Evolutionary conservation across 1,140 invertebrate species (phyloP), one percentile per base, ranked within the genome.

Genomic region (Magallana angulata): DNA sequence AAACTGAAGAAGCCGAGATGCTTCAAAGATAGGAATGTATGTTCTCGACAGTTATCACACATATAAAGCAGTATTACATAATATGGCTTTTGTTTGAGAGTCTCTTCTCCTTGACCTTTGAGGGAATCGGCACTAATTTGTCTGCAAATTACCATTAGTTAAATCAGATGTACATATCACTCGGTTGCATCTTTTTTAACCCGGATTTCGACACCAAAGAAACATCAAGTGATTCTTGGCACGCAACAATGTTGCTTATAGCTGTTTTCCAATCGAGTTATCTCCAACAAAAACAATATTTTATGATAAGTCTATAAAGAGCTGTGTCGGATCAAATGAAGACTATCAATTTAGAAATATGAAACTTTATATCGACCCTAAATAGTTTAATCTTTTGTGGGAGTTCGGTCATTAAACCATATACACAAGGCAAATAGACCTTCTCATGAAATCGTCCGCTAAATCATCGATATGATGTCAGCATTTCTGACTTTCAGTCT

Each of bases 371-470:
- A 18, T 24, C 11, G 36, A 71, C 18, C 68, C 36, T 7, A 71
- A 71, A 71, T 71, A 71, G 68, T 71, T 71, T 71, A 30, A 71
- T 71, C 68, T 36, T 71, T 71, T 71, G 68, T 71, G n/a, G 68
- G 68, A 71, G 60, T 24, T 71, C 24, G 36, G 18, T 71, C 68
- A 71, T 71, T 71, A 71, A 71, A 36, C 18, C 68, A 71, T 71
- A 18, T 24, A 4, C 24, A 71, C 11, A 1, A 71, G 12, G 68
- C 4, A 71, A 71, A 71, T 71, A 12, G 4, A 30, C 8, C 68
- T 71, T 30, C n/a, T 9, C 68, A 71, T 71, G 68, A 71, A 71
- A 71, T 71, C 24, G 11, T 24, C 24, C 68, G 3, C 24, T 71
- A 71, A 71, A 71, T 71, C 3, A 30, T 12, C 3, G 18, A 30